phyloP scores from a whole-genome alignment of 2,113 vertebrate species.

The Pygathrix nemaeus region DNA sequence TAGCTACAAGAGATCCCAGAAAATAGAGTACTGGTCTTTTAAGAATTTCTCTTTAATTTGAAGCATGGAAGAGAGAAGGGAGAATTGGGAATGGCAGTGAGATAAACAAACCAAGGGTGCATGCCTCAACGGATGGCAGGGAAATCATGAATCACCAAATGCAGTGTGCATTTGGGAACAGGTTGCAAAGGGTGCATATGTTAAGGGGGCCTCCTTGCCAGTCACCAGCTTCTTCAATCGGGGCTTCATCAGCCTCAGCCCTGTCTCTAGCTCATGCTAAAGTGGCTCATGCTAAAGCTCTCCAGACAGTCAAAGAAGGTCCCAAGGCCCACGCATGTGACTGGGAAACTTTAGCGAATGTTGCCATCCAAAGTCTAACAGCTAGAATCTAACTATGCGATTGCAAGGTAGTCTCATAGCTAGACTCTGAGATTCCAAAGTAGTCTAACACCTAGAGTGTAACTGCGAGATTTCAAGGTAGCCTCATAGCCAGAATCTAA shows the following conservation, averaged over 20 bases:
- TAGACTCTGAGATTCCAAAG: not conserved
- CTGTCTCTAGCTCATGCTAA: not conserved
- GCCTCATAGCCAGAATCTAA: too few relatives aligned
- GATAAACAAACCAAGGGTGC: not conserved
- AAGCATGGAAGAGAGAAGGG: not conserved
- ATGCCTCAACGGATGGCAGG: not conserved
- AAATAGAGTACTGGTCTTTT: not conserved
- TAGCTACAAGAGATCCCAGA: too few relatives aligned
- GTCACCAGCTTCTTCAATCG: rapidly evolving
- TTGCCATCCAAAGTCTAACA: not conserved
- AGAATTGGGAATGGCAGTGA: not conserved
- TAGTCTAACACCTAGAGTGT: too few relatives aligned
- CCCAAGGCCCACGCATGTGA: not conserved
- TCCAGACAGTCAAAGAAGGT: not conserved
- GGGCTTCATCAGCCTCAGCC: not conserved
- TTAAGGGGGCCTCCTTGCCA: too few relatives aligned
- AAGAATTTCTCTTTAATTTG: not conserved
- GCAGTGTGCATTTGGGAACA: not conserved
- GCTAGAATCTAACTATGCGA: not conserved
- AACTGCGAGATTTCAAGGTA: too few relatives aligned
- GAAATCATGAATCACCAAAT: not conserved
- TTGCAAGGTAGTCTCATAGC: not conserved
- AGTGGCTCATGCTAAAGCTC: not conserved
- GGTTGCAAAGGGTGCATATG: not conserved
- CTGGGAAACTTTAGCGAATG: not conserved